phyloP scores from a whole-genome alignment of 2,888 invertebrate species.

The Meganola albula region DNA sequence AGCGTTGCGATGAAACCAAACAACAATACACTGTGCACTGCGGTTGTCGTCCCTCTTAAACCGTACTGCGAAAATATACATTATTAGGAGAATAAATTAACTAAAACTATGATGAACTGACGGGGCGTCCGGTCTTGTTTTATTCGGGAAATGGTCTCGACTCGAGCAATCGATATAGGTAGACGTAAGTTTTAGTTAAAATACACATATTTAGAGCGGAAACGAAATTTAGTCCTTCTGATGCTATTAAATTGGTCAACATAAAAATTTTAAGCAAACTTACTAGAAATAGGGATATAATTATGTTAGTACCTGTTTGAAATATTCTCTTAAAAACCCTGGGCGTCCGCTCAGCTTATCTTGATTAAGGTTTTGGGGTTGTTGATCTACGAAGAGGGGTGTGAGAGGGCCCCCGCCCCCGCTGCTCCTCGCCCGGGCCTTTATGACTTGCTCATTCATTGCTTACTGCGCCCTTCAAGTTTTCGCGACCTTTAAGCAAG shows the following conservation, averaged over 20 bases:
- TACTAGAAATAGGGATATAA: constrained; percentile 4
- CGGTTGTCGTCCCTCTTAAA: constrained; percentile 27
- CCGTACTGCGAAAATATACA: constrained; percentile 41
- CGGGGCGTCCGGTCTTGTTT: constrained; percentile 40
- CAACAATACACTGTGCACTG: constrained; percentile 22
- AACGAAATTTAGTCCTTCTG: constrained; percentile 33
- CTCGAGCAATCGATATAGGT: constrained; percentile 38
- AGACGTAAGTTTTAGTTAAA: constrained; percentile 21
- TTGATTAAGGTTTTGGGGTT: constrained; percentile 66
- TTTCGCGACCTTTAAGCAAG: constrained; percentile 59
- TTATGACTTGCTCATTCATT: constrained; percentile 55
- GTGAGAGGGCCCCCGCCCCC: constrained; percentile 30
- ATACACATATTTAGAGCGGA: constrained; percentile 36
- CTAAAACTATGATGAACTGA: constrained; percentile 43
- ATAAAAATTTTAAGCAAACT: constrained; percentile 17
- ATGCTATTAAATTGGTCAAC: too few relatives aligned
- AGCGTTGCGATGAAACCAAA: constrained; percentile 40
- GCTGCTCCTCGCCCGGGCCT: constrained; percentile 41
- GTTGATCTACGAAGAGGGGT: constrained; percentile 62
- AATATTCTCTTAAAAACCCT: constrained; percentile 45
- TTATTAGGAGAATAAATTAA: constrained; percentile 53
- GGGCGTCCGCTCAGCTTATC: constrained; percentile 51
- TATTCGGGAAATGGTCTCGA: constrained; percentile 40
- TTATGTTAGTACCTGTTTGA: constrained; percentile 37
- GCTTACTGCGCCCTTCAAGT: constrained; percentile 56